A percentile compares a stretch with the other conserved stretches of the same genome.
Evolutionary conservation across 2,113 vertebrate genomes (phyloP).

Genomic region (Alethe castanea): DNA sequence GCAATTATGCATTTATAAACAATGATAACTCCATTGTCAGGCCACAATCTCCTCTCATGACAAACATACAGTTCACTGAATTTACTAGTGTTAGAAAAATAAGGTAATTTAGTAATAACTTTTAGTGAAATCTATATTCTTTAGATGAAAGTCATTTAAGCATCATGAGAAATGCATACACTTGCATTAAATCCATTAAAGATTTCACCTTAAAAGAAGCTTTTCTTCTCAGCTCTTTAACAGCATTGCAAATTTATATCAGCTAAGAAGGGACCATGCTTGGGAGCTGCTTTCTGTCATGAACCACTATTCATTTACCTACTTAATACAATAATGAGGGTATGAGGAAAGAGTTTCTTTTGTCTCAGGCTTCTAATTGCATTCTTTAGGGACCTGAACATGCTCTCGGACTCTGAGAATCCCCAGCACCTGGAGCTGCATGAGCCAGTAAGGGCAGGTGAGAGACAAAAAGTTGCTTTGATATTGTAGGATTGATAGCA

Average conservation of each 20-base stretch:
- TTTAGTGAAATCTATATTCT: constrained; percentile 30
- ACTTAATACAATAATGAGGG: constrained; percentile 45
- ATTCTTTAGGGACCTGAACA: constrained; percentile 90
- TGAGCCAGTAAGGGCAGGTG: constrained; percentile 87
- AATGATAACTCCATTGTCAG: not conserved
- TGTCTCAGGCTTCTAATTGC: constrained; percentile 54
- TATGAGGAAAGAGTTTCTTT: constrained; percentile 46
- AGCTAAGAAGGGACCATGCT: constrained; percentile 64
- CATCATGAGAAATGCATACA: constrained; percentile 28
- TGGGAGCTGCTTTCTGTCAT: constrained; percentile 75
- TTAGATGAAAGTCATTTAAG: constrained; percentile 43
- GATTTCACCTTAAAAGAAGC: constrained; percentile 76
- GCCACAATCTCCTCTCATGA: not conserved
- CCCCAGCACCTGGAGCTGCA: constrained; percentile 90
- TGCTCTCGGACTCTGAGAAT: constrained; percentile 91
- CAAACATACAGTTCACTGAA: not conserved
- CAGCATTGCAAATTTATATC: constrained; percentile 48
- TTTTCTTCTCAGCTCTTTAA: constrained; percentile 68
- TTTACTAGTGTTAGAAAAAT: not conserved
- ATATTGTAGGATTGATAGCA: not conserved
- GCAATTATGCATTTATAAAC: constrained; percentile 2
- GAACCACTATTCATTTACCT: constrained; percentile 76
- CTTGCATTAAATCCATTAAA: constrained; percentile 67
- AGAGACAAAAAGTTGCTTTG: constrained; percentile 21
- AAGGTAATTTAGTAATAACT: not conserved